Evolutionary conservation across 2,797 vertebrate genomes (phyloP), one percentile per base, ranked within the genome.

Genomic region (Podargus strigoides): DNA sequence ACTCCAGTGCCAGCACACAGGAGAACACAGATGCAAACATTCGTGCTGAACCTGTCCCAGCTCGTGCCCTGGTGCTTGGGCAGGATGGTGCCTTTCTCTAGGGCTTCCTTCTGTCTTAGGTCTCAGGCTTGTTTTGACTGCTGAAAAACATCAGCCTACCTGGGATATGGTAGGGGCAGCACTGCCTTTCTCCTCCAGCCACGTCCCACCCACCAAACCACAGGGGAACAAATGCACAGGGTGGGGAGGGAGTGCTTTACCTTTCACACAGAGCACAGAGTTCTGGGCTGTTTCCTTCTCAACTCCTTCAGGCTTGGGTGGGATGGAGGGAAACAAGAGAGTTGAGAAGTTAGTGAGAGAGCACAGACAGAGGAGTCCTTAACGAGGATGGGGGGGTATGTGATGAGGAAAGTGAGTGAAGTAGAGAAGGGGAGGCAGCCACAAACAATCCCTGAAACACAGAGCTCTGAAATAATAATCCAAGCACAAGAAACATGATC

Each of bases 271-370:
- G 39, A 98, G 66, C 82, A 98, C 56, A 49, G 77, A 94, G 86
- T 94, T 98, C 90, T 97, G 86, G 19, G 90, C 91, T 50, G 49
- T 93, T 93, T 98, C 97, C 46, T 93, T 98, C 91, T 97, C 96
- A 42, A 98, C 0, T 86, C 98, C 98, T 97, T 98, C 98, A 60
- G 98, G 97, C 98, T 98, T 89, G 64, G 21, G 36, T 78, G 44
- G n/a, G 55, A 85, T 50, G 27, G 83, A 85, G 28, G 58, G 72
- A 96, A 95, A 95, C 28, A 50, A 90, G 62, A 94, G 44, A 90
- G 26, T 7, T 62, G 39, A 96, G 58, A 91, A 89, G 55, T 94
- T 82, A 94, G 34, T 59, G 63, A 82, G 19, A 73, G 14, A 69
- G 55, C 20, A 79, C 1, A 77, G 46, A 32, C 23, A 75, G 58